These are phyloP conservation scores for Odontothrips loti DNA, from an alignment of 2,888 invertebrate genomes.

Conservation along the genomic window DNA sequence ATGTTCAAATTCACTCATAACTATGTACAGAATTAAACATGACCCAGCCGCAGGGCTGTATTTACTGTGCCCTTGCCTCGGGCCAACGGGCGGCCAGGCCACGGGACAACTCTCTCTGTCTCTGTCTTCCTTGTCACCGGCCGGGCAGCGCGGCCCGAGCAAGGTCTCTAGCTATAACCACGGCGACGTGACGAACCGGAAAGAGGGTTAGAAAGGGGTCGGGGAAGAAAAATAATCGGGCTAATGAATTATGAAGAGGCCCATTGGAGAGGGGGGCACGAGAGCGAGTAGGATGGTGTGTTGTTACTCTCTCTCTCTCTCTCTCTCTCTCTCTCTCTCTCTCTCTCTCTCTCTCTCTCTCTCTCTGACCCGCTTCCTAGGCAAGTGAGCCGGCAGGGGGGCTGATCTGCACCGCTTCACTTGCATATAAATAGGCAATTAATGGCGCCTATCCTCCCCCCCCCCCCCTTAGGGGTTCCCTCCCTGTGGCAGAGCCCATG, in stretches of 20 bases:
- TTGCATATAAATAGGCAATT: constrained; percentile 22
- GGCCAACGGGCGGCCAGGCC: too few species aligned
- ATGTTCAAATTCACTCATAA: too few species aligned
- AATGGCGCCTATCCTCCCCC: not conserved
- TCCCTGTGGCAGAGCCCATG: not conserved
- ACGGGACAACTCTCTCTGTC: too few species aligned
- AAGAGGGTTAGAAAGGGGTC: not conserved
- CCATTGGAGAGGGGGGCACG: not conserved
- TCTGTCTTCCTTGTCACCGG: too few species aligned
- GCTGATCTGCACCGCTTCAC: not conserved
- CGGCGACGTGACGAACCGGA: not conserved
- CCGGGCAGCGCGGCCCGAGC: too few species aligned
- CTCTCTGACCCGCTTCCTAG: not conserved
- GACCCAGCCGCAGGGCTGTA: too few species aligned
- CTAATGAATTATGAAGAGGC: constrained; percentile 12
- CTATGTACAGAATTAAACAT: too few species aligned
- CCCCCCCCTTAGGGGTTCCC: not conserved
- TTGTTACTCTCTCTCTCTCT: not conserved
- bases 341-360: not conserved
- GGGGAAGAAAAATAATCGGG: not conserved
- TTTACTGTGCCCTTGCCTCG: too few species aligned
- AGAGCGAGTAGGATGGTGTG: not conserved
- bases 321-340: not conserved
- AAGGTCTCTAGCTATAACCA: too few species aligned
- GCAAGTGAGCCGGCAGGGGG: not conserved